Evolutionary conservation across 2,797 vertebrate genomes (phyloP).

Genomic region (Margarornis squamiger): DNA sequence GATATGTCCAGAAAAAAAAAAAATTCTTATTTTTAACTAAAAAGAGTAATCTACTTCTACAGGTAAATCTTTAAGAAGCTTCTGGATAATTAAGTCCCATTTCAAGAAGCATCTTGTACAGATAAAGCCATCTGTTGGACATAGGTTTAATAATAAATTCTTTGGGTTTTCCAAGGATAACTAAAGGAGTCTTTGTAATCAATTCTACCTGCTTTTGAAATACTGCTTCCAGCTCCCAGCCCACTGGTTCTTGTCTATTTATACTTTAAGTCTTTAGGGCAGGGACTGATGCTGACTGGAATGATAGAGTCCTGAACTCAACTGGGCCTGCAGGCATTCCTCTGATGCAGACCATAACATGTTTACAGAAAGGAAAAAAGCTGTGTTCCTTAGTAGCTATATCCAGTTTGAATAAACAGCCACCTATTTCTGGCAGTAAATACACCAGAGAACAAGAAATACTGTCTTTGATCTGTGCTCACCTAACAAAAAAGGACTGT

Average conservation of each 20-base stretch:
- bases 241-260: background rate
- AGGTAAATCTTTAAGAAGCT: background rate
- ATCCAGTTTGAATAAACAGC: conserved; percentile 32
- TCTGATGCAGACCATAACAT: background rate
- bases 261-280: background rate
- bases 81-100: background rate
- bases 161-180: background rate
- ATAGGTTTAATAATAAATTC: background rate
- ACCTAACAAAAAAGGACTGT: conserved; percentile 36
- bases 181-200: background rate
- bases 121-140: background rate
- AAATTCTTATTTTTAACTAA: background rate
- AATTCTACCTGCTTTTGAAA: background rate
- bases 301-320: background rate
- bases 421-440: conserved; percentile 40
- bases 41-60: background rate
- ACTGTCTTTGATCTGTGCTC: conserved; percentile 21
- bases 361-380: background rate
- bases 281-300: background rate
- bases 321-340: background rate
- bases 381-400: background rate
- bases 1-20: background rate
- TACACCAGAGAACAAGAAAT: background rate
- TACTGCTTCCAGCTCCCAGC: background rate
- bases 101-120: background rate